phyloP scores from a whole-genome alignment of 1,140 invertebrate species.

The Papilio aristodemus region DNA sequence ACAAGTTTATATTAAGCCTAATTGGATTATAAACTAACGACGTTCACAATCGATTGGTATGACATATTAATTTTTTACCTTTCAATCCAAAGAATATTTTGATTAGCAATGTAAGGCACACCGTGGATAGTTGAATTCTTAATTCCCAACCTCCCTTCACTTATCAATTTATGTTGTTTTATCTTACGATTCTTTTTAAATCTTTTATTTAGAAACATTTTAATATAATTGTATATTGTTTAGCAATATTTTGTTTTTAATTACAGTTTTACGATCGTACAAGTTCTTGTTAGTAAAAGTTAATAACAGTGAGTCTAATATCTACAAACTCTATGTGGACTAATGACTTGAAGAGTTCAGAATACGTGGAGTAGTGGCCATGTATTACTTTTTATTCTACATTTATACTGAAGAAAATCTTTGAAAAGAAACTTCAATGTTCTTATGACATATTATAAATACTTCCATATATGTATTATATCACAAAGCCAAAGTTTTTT shows the following conservation, averaged over 20 bases:
- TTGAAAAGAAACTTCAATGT: too few relatives aligned
- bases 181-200: constrained; percentile 1
- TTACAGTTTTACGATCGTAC: background rate
- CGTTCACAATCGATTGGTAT: too few relatives aligned
- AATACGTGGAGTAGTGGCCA: background rate
- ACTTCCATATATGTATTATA: too few relatives aligned
- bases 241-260: background rate
- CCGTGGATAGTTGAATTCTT: constrained; percentile 59
- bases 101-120: constrained; percentile 54
- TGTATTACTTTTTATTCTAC: background rate
- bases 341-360: constrained; percentile 8
- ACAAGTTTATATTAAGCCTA: too few relatives aligned
- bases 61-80: constrained; percentile 48
- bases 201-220: background rate
- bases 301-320: constrained; percentile 11
- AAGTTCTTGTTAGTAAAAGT: constrained; percentile 11
- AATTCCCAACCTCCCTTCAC: background rate
- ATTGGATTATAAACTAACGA: too few relatives aligned
- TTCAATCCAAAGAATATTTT: constrained; percentile 53
- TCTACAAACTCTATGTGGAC: background rate
- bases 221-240: background rate
- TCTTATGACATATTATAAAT: background rate
- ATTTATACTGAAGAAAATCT: too few relatives aligned
- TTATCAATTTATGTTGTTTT: background rate
- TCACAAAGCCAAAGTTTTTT: too few relatives aligned